These are phyloP conservation scores for Coendou prehensilis DNA, from an alignment of 2,797 vertebrate species.

Conservation along the genomic window DNA sequence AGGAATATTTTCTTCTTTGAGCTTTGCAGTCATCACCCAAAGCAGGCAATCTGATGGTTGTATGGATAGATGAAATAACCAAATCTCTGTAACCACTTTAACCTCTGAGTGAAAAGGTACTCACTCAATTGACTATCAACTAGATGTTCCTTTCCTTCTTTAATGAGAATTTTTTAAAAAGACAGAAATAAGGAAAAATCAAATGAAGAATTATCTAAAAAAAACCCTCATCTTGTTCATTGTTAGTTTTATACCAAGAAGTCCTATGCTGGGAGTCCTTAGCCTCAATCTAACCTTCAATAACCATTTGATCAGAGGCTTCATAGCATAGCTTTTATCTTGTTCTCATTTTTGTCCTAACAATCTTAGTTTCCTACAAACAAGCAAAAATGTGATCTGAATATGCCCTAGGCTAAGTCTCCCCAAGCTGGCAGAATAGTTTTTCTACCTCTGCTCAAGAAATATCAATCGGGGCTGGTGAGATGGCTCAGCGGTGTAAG, in stretches of 20 bases:
- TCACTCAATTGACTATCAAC: neutral
- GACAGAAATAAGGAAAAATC: neutral
- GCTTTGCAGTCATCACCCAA: neutral
- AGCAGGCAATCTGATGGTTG: neutral
- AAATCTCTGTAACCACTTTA: neutral
- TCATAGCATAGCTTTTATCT: neutral
- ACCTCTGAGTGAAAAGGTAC: neutral
- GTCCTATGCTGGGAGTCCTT: neutral
- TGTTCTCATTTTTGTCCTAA: conserved; percentile 48
- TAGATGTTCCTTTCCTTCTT: conserved; percentile 2
- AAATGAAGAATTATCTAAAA: neutral
- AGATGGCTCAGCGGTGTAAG: too few species aligned
- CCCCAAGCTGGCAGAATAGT: neutral
- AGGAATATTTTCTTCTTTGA: neutral
- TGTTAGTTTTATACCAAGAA: neutral
- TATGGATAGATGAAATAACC: neutral
- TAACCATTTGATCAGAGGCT: conserved; percentile 5
- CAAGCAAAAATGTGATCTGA: conserved; percentile 33
- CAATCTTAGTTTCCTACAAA: conserved; percentile 42
- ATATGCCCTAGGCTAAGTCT: neutral
- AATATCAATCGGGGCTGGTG: neutral
- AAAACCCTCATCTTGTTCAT: neutral
- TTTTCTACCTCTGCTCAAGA: conserved; percentile 67
- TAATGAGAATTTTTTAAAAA: conserved; percentile 49
- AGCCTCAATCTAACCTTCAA: neutral